A percentile compares a stretch with the other conserved stretches of the same genome.
phyloP scores from a whole-genome alignment of 30 jellyfish, hydroid and myxozoan genomes.

The Aurelia coerulea region DNA sequence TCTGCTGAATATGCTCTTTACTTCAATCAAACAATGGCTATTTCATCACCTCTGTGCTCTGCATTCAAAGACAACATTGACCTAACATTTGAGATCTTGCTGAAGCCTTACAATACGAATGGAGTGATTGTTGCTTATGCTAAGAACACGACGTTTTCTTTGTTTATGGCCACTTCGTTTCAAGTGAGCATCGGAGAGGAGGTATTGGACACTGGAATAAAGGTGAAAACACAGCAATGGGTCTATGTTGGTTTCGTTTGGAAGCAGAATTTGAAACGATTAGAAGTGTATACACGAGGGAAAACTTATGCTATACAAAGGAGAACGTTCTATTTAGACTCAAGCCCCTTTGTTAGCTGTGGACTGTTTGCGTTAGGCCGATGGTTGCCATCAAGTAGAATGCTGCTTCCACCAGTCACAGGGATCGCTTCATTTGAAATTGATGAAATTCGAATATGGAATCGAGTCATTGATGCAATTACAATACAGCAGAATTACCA shows the following conservation, averaged over 20 bases:
- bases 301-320: slow-evolving; percentile 4
- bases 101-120: slow-evolving; percentile 32
- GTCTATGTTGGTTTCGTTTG: slow-evolving; percentile 41
- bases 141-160: slow-evolving; percentile 25
- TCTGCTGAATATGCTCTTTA: slow-evolving; percentile 45
- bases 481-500: slow-evolving; percentile 56
- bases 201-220: slow-evolving; percentile 35
- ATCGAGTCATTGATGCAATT: slow-evolving; percentile 44
- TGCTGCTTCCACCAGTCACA: slow-evolving; percentile 41
- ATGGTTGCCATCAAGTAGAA: slow-evolving; percentile 42
- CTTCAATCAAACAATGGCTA: slow-evolving; percentile 52
- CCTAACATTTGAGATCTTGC: slow-evolving; percentile 46
- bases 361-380: slow-evolving; percentile 58
- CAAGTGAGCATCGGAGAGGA: slow-evolving; percentile 24
- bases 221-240: slow-evolving; percentile 23
- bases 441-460: slow-evolving; percentile 66
- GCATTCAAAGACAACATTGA: slow-evolving; percentile 32
- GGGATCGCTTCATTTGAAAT: slow-evolving; percentile 17
- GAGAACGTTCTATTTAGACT: slow-evolving; percentile 28
- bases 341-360: slow-evolving; percentile 39
- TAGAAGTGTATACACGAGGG: slow-evolving; percentile 28
- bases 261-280: slow-evolving; percentile 19
- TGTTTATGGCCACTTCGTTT: slow-evolving; percentile 34
- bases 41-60: slow-evolving; percentile 43
- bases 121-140: slow-evolving; percentile 56